Base-by-base conservation (phyloP, 2,113 vertebrate species). In the Tiliqua scincoides region DNA sequence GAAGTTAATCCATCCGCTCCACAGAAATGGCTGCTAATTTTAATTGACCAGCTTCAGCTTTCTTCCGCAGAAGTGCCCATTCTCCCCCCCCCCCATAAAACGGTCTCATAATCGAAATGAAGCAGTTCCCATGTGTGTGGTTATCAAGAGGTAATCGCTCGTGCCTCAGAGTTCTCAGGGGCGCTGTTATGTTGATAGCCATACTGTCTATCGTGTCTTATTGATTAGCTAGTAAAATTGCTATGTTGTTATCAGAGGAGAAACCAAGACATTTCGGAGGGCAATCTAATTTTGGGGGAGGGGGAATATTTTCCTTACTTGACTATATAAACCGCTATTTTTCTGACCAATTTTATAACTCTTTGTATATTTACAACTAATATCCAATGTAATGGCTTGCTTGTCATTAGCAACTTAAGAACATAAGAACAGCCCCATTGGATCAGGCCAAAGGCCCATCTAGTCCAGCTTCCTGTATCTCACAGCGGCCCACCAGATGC, bases 161-260 rank as follows among this genome's bases (percentile, higher is more conserved):
- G 83, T 94, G 94, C 84, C 88, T 95, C 88, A 91, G 82, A 95
- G 92, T 93, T 91, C 95, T 95, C 94, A 93, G 89, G 94, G 95
- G 93, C 91, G 82, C 89, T 92, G 95, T 96, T 95, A 93, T 91
- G 87, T 91, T 91, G 95, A 95, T 94, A 96, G 94, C 92, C 87
- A 92, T 94, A 86, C 85, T 79, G 89, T 85, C 71, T 95, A 96
- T 95, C 91, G 92, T 89, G 83, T 95, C 94, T 93, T 96, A 96
- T 94, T 93, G 95, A 96, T 95, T 95, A 95, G 95, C 90, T 95
- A 94, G 94, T 96, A 96, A 96, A 96, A 78, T 59, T 0, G 90
- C 76, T 80, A 83, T 37, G 79, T 93, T 94, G 91, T 93, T 92
- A 90, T 95, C 87, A 82, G 85, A 89, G 87, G 90, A 91, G 75